These are phyloP conservation scores for Stegodyphus mimosarum DNA, from an alignment of 1,140 invertebrate species.

Conservation along the genomic window DNA sequence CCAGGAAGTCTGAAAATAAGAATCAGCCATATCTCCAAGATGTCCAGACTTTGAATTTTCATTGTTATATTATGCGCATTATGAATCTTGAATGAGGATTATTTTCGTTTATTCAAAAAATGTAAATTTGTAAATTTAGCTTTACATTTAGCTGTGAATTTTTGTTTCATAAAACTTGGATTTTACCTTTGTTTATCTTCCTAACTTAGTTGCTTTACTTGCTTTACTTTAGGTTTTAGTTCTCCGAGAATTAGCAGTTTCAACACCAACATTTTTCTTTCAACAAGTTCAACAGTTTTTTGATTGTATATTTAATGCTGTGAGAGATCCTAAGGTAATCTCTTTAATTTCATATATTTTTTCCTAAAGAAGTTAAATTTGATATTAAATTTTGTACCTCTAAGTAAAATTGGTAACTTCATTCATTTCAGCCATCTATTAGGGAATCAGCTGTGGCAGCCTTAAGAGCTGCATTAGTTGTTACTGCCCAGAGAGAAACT, in stretches of 20 bases:
- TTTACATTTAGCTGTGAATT: too few relatives aligned
- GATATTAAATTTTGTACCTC: not conserved
- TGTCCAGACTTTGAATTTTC: too few relatives aligned
- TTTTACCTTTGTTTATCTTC: too few relatives aligned
- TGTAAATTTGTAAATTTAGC: too few relatives aligned
- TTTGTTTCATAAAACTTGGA: too few relatives aligned
- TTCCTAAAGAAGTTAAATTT: not conserved
- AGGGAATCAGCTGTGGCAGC: conserved; percentile 93
- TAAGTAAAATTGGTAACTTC: conserved; percentile 2
- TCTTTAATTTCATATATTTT: not conserved
- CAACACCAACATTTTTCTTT: conserved; percentile 98
- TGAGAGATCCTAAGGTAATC: conserved; percentile 85
- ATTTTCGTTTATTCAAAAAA: too few relatives aligned
- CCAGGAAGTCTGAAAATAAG: too few relatives aligned
- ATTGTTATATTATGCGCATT: too few relatives aligned
- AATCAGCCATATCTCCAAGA: too few relatives aligned
- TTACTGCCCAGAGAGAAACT: conserved; percentile 93
- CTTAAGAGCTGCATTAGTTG: conserved; percentile 88
- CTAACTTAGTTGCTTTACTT: too few relatives aligned
- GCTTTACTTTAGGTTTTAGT: conserved; percentile 77
- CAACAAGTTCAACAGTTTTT: conserved; percentile 97
- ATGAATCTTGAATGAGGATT: too few relatives aligned
- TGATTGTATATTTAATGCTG: conserved; percentile 90
- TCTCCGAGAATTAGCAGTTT: conserved; percentile 91
- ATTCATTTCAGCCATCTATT: conserved; percentile 76